Percentiles rank a stretch among this genome's conserved stretches.
Evolutionary conservation across 2,888 invertebrate species (phyloP).

Genomic region (Andricus curvator): DNA sequence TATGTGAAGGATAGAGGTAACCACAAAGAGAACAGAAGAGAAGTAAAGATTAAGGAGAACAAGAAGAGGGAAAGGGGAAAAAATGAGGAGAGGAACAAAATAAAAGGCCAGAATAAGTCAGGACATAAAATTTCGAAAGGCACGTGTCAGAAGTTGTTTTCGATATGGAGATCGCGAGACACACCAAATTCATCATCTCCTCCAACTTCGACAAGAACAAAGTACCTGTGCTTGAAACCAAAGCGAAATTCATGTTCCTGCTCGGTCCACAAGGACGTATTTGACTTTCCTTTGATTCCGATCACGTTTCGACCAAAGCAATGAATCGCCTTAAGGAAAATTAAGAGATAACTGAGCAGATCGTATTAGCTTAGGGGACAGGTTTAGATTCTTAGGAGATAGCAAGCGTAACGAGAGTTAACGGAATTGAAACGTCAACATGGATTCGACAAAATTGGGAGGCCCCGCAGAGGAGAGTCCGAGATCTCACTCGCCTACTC

Average conservation of each 20-base stretch:
- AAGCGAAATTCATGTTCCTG: constrained; percentile 63
- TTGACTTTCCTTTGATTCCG: constrained; percentile 57
- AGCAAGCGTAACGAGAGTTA: constrained; percentile 4
- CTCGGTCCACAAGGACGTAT: constrained; percentile 62
- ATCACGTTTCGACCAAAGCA: constrained; percentile 45
- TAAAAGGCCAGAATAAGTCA: not conserved
- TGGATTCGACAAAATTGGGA: constrained; percentile 71
- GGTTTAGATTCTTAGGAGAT: not conserved
- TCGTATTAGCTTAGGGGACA: constrained; percentile 49
- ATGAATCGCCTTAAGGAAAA: constrained; percentile 62
- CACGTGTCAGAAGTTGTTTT: constrained; percentile 16
- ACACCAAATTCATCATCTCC: constrained; percentile 43
- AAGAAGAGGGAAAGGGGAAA: not conserved
- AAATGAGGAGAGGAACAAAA: not conserved
- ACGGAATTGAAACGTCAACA: constrained; percentile 45
- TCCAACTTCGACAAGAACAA: constrained; percentile 46
- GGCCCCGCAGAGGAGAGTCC: constrained; percentile 64
- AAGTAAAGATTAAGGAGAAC: not conserved
- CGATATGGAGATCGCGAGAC: constrained; percentile 55
- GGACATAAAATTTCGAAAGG: not conserved
- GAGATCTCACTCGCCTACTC: constrained; percentile 64
- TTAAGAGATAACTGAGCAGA: constrained; percentile 48
- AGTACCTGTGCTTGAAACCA: constrained; percentile 53
- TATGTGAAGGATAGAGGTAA: constrained; percentile 47
- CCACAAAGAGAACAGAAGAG: not conserved